Evolutionary conservation across 2,888 invertebrate species (phyloP).

Genomic region (Amphipyra berbera): DNA sequence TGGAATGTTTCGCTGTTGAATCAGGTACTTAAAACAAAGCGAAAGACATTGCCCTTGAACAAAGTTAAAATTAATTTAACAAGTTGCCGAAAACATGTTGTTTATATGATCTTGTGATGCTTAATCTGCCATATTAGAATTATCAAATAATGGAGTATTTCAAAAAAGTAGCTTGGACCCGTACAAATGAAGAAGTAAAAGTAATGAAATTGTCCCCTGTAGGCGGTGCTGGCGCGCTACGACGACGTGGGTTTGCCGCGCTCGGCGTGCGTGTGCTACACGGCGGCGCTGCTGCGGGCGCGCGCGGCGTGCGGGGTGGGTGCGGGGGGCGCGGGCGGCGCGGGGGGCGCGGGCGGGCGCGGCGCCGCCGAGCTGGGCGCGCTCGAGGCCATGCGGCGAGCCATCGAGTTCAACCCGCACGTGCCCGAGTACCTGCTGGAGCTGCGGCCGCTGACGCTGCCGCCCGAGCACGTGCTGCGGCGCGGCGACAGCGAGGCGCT

Average conservation of each 20-base stretch:
- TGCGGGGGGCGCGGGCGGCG: slow-evolving; percentile 90
- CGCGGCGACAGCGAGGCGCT: slow-evolving; percentile 99
- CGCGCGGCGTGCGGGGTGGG: slow-evolving; percentile 96
- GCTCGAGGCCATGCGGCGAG: slow-evolving; percentile 95
- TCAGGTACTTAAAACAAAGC: too few species aligned
- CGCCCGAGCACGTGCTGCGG: slow-evolving; percentile 98
- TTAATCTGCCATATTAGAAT: too few species aligned
- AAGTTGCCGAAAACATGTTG: too few species aligned
- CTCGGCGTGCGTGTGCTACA: slow-evolving; percentile 98
- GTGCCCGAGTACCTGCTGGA: slow-evolving; percentile 99
- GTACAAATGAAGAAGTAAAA: too few species aligned
- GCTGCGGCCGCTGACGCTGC: slow-evolving; percentile 97
- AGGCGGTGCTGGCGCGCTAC: slow-evolving; percentile 85
- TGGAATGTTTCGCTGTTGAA: too few species aligned
- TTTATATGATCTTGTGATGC: too few species aligned
- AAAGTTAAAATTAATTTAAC: too few species aligned
- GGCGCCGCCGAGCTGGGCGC: slow-evolving; percentile 97
- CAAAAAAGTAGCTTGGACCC: too few species aligned
- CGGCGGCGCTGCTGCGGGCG: slow-evolving; percentile 97
- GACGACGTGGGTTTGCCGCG: slow-evolving; percentile 98
- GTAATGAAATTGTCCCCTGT: slow-evolving; percentile 73
- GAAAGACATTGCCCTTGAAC: too few species aligned
- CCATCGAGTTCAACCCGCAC: slow-evolving; percentile 99
- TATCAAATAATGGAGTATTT: too few species aligned
- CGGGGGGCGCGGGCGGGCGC: slow-evolving; percentile 97